Evolutionary conservation across 1,140 invertebrate genomes (phyloP).

Genomic region (Orussus abietinus): DNA sequence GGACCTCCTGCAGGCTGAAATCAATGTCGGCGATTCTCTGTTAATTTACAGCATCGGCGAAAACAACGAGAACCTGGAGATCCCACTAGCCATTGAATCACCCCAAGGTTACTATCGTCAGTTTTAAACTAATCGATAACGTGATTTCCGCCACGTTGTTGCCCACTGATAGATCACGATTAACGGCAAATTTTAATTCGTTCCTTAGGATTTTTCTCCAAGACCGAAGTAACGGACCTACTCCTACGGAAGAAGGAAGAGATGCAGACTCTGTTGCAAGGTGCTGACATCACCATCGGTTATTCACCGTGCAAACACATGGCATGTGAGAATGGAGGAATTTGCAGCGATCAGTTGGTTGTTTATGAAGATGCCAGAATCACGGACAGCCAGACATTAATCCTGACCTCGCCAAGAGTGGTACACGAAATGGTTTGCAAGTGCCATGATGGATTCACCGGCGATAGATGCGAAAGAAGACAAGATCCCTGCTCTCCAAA

Average conservation of each 20-base stretch:
- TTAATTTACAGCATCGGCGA: conserved; percentile 73
- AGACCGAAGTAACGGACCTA: conserved; percentile 61
- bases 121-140: conserved; percentile 5
- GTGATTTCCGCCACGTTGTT: no score
- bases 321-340: conserved; percentile 71
- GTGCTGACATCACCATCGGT: conserved; percentile 57
- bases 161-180: no score
- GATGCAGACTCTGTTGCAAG: conserved; percentile 61
- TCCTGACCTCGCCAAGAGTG: conserved; percentile 77
- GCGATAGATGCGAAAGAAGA: conserved; percentile 73
- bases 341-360: conserved; percentile 69
- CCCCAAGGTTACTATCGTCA: conserved; percentile 40
- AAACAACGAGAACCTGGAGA: conserved; percentile 60
- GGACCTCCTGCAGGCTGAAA: conserved; percentile 63
- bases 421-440: conserved; percentile 74
- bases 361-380: conserved; percentile 68
- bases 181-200: no score
- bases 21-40: conserved; percentile 63
- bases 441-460: conserved; percentile 75
- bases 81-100: conserved; percentile 60
- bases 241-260: conserved; percentile 62
- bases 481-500: conserved; percentile 90
- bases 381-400: conserved; percentile 71
- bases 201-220: conserved; percentile 58
- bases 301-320: conserved; percentile 70